Conservation (phyloP, 1,140 invertebrate genomes). For the Hestina assimilis region DNA sequence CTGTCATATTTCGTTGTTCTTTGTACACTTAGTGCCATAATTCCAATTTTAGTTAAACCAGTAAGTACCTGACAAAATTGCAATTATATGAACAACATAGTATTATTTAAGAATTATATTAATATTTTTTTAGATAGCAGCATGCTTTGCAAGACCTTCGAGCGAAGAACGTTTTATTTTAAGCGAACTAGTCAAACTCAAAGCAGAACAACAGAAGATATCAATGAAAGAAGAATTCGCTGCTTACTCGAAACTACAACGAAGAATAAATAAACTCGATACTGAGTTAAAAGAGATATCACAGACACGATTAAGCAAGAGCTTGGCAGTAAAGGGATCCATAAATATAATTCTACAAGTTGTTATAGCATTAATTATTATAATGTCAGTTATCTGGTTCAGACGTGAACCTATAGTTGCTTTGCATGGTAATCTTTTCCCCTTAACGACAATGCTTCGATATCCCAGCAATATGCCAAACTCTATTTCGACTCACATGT, state of each 20-base stretch:
- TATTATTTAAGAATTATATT: background rate
- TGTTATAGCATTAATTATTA: slow-evolving; percentile 48
- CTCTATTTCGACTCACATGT: slow-evolving; percentile 69
- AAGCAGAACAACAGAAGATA: slow-evolving; percentile 57
- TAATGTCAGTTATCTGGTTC: slow-evolving; percentile 64
- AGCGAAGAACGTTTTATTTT: slow-evolving; percentile 55
- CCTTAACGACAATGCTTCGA: slow-evolving; percentile 55
- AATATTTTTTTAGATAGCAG: slow-evolving; percentile 55
- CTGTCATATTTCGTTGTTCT: slow-evolving; percentile 60
- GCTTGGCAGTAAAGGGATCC: slow-evolving; percentile 57
- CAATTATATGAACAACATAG: background rate
- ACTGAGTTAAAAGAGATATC: slow-evolving; percentile 55
- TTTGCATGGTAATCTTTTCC: slow-evolving; percentile 62
- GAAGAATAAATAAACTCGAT: slow-evolving; percentile 68
- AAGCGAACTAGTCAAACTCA: slow-evolving; percentile 58
- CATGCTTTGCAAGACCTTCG: slow-evolving; percentile 58
- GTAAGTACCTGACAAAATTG: slow-evolving; percentile 38
- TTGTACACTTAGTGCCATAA: slow-evolving; percentile 54
- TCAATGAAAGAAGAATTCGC: slow-evolving; percentile 77
- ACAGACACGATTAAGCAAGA: slow-evolving; percentile 54
- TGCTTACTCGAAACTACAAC: slow-evolving; percentile 71
- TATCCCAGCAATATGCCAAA: slow-evolving; percentile 69
- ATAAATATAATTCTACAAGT: slow-evolving; percentile 59
- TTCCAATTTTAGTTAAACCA: slow-evolving; percentile 63
- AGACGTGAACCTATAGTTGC: slow-evolving; percentile 64